Conservation (phyloP, 2,888 invertebrate species). For the Nasonia oneida region DNA sequence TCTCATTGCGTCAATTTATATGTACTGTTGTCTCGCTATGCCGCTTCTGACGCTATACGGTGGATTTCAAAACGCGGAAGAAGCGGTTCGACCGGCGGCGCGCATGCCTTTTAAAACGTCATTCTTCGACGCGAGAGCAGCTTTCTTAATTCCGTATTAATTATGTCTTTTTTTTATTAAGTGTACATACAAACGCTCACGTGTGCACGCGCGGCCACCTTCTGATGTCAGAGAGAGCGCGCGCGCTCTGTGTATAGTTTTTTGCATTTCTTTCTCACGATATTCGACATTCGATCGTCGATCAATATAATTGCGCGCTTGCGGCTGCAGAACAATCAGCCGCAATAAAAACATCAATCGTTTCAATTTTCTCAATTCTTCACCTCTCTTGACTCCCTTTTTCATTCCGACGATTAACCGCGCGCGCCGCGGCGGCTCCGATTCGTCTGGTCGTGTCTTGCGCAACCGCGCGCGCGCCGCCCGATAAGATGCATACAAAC, state of each 20-base stretch:
- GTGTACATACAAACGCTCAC: too few species aligned
- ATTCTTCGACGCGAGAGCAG: background rate
- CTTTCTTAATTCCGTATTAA: conserved; percentile 13
- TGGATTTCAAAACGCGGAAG: conserved; percentile 21
- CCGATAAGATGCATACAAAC: too few species aligned
- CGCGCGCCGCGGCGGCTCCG: conserved; percentile 22
- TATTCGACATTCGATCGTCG: background rate
- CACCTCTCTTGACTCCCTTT: conserved; percentile 12
- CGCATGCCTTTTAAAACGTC: background rate
- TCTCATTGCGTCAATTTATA: conserved; percentile 34
- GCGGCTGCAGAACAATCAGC: conserved; percentile 20
- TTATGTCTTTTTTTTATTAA: background rate
- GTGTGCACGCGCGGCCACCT: too few species aligned
- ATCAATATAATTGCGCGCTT: background rate
- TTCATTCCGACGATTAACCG: conserved; percentile 1
- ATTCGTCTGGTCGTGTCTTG: conserved; percentile 20
- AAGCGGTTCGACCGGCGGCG: background rate
- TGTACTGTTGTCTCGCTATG: conserved; percentile 3
- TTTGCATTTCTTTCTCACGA: background rate
- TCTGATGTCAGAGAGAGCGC: too few species aligned
- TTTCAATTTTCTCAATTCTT: conserved; percentile 34
- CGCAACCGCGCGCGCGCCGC: too few species aligned
- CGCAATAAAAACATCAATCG: conserved; percentile 39
- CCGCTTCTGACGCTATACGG: background rate
- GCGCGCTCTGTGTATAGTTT: background rate